Evolutionary conservation across 2,888 invertebrate genomes (phyloP).

Genomic region (Dicyrtomina minuta): DNA sequence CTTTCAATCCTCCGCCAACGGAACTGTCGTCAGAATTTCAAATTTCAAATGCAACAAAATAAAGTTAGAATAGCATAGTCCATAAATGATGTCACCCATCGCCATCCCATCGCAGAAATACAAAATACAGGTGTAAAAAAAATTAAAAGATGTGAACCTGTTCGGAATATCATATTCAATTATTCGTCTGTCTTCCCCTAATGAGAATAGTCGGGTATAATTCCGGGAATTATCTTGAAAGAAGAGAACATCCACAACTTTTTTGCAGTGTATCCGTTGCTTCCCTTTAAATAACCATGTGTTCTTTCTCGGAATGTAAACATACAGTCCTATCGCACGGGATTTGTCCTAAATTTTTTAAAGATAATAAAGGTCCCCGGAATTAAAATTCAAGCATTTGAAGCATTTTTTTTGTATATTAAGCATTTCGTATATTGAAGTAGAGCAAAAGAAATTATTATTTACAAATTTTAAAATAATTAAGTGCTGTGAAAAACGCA

Average conservation of each 20-base stretch:
- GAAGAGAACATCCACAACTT: conserved; percentile 64
- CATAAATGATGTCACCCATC: too few relatives aligned
- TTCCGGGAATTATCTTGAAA: conserved; percentile 55
- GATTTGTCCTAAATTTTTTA: conserved; percentile 25
- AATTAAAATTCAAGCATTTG: neutral
- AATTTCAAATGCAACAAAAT: neutral
- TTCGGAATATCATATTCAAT: conserved; percentile 64
- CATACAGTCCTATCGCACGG: conserved; percentile 30
- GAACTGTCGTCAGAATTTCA: conserved; percentile 6
- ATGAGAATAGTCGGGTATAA: conserved; percentile 61
- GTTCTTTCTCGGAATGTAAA: conserved; percentile 23
- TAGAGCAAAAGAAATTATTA: too few relatives aligned
- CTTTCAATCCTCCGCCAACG: conserved; percentile 10
- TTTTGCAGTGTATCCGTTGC: conserved; percentile 64
- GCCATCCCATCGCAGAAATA: too few relatives aligned
- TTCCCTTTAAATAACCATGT: conserved; percentile 65
- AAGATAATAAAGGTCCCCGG: neutral
- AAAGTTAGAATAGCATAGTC: too few relatives aligned
- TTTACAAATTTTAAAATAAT: too few relatives aligned
- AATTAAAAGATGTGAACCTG: conserved; percentile 56
- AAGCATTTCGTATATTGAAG: too few relatives aligned
- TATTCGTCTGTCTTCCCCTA: conserved; percentile 64
- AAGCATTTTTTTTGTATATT: too few relatives aligned
- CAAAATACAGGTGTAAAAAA: too few relatives aligned
- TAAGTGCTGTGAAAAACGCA: too few relatives aligned